These are phyloP conservation scores for Elymnias hypermnestra DNA, from an alignment of 1,140 invertebrate genomes.

Conservation along the genomic window DNA sequence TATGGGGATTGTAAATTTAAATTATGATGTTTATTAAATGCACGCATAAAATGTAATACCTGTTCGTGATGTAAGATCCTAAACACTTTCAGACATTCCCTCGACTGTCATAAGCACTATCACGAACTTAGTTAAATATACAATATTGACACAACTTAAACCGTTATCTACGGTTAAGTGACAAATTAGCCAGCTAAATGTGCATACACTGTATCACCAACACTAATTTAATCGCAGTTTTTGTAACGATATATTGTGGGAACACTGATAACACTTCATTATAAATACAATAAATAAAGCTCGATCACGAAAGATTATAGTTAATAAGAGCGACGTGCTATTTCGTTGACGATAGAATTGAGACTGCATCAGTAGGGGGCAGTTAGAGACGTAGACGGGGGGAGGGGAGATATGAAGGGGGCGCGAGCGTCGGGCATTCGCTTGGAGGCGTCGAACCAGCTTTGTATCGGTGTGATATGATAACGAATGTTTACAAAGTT, in stretches of 20 bases:
- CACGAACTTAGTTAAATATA: slow-evolving; percentile 55
- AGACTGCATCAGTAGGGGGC: slow-evolving; percentile 59
- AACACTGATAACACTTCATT: slow-evolving; percentile 46
- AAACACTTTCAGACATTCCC: slow-evolving; percentile 46
- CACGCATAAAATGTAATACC: slow-evolving; percentile 28
- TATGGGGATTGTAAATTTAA: slow-evolving; percentile 2
- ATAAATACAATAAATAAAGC: slow-evolving; percentile 51
- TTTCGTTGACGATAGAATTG: slow-evolving; percentile 25
- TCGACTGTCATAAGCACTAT: slow-evolving; percentile 43
- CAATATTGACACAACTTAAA: slow-evolving; percentile 42
- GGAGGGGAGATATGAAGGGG: slow-evolving; percentile 47
- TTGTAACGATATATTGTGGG: slow-evolving; percentile 20
- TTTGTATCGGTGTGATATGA: slow-evolving; percentile 64
- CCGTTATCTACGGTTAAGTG: slow-evolving; percentile 34
- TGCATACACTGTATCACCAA: slow-evolving; percentile 32
- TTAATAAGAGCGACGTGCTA: slow-evolving; percentile 27
- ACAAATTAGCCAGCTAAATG: slow-evolving; percentile 26
- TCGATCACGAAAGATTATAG: slow-evolving; percentile 55
- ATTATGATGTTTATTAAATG: not conserved
- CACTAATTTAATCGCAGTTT: slow-evolving; percentile 26
- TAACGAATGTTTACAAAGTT: slow-evolving; percentile 65
- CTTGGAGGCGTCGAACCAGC: slow-evolving; percentile 60
- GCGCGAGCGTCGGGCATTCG: slow-evolving; percentile 47
- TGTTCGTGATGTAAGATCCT: slow-evolving; percentile 40
- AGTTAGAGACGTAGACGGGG: slow-evolving; percentile 26